Percentiles rank a stretch among this genome's conserved stretches.
phyloP scores from a whole-genome alignment of 2,113 vertebrate species.

The Myodes glareolus region DNA sequence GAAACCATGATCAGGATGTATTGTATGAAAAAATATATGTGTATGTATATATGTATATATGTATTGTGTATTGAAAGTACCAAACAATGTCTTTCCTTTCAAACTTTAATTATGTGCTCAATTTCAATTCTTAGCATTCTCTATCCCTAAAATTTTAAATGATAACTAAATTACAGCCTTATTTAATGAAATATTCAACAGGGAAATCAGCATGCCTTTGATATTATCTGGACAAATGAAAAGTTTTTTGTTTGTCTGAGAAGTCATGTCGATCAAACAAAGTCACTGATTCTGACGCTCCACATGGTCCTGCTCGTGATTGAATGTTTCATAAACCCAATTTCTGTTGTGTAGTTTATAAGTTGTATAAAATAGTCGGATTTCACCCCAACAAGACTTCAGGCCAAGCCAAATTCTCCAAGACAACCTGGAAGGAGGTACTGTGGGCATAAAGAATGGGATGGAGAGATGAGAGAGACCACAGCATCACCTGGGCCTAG shows the following conservation, averaged over 20 bases:
- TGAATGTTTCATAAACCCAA: not conserved
- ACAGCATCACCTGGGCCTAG: too few species aligned
- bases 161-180: not conserved
- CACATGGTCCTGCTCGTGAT: too few species aligned
- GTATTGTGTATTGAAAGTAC: not conserved
- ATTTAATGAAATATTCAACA: not conserved
- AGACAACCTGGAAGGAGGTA: not conserved
- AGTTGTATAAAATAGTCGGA: not conserved
- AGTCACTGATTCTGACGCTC: not conserved
- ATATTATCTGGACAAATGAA: not conserved
- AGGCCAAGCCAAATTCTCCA: not conserved
- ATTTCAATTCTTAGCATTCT: not conserved
- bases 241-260: not conserved
- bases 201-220: not conserved
- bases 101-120: not conserved
- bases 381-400: not conserved
- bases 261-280: not conserved
- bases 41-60: not conserved
- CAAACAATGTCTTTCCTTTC: not conserved
- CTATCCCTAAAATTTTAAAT: not conserved
- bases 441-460: not conserved
- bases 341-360: not conserved
- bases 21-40: not conserved
- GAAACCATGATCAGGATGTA: not conserved
- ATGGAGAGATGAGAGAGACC: not conserved